Percentiles rank a stretch among this genome's conserved stretches.
Conservation (phyloP, 2,888 invertebrate species). For the Cantharis nigra region DNA sequence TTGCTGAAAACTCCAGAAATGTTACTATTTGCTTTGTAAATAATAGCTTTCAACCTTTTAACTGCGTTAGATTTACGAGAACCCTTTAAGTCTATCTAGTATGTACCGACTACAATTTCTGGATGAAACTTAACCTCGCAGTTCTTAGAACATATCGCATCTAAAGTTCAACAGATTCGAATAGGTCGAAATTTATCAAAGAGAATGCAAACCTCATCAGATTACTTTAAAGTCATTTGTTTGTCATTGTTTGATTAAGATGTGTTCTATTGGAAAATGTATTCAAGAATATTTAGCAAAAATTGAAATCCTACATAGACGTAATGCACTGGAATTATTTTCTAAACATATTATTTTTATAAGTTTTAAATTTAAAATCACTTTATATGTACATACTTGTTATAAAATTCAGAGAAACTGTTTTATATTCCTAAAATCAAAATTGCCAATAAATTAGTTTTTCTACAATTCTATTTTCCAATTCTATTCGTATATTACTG, state of each 20-base stretch:
- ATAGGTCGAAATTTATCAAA: neutral
- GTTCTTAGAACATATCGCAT: neutral
- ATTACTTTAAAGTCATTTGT: neutral
- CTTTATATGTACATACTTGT: neutral
- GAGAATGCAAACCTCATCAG: neutral
- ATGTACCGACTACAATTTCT: neutral
- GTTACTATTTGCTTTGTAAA: neutral
- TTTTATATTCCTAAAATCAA: neutral
- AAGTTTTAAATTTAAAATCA: neutral
- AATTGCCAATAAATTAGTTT: neutral
- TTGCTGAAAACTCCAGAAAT: neutral
- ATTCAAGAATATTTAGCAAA: neutral
- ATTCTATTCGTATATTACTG: neutral
- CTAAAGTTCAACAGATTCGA: neutral
- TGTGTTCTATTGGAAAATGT: neutral
- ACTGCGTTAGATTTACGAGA: neutral
- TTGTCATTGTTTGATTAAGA: neutral
- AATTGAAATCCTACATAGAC: neutral
- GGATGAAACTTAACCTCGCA: neutral
- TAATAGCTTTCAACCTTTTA: slow-evolving; percentile 1
- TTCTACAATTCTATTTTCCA: neutral
- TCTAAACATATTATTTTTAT: neutral
- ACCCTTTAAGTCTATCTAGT: neutral
- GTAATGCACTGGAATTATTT: neutral
- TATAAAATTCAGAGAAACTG: neutral